Evolutionary conservation across 2,888 invertebrate genomes (phyloP), one percentile per base, ranked within the genome.

Genomic region (Aricia artaxerxes): DNA sequence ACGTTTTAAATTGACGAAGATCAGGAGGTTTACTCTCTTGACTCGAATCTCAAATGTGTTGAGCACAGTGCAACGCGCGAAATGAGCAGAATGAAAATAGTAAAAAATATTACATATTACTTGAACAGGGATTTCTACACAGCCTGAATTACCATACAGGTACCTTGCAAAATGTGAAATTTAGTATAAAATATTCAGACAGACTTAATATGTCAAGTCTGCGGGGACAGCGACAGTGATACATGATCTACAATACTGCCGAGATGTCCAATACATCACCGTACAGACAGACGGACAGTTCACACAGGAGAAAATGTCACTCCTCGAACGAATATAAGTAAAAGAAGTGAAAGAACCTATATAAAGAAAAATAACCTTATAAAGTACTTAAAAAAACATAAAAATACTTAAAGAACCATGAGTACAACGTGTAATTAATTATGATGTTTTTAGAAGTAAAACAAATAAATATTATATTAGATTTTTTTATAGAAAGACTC

Each of bases 161-260:
- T 69, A 11, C 24, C 24, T 24, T 61, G 61, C 61, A 24, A 24
- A 61, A 61, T 61, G 61, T 61, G 24, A 61, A 9, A 7, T 31
- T 64, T 31, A 31, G 64, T 64, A 35, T 69, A 69, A 35, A 69
- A 69, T 38, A 69, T 69, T 35, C 35, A 69, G 35, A 69, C 35
- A 69, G 35, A 69, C 69, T 69, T 69, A 69, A 69, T 69, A 69
- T 69, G 69, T 69, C 69, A 69, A 69, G 35, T 38, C 69, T 4
- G 64, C 1, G 35, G 35, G 35, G 69, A 38, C 69, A 13, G 69
- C 16, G 69, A 69, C 69, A 35, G 69, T 69, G 69, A 69, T 69
- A 35, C 31, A 64, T 64, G 35, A 69, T 64, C 69, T 13, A 69
- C 69, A 13, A 69, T 61, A 31, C 69, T 13, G 69, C 1, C 6